Evolutionary conservation across 1,140 invertebrate species (phyloP), one percentile per base, ranked within the genome.

Genomic region (Nautilus pompilius): DNA sequence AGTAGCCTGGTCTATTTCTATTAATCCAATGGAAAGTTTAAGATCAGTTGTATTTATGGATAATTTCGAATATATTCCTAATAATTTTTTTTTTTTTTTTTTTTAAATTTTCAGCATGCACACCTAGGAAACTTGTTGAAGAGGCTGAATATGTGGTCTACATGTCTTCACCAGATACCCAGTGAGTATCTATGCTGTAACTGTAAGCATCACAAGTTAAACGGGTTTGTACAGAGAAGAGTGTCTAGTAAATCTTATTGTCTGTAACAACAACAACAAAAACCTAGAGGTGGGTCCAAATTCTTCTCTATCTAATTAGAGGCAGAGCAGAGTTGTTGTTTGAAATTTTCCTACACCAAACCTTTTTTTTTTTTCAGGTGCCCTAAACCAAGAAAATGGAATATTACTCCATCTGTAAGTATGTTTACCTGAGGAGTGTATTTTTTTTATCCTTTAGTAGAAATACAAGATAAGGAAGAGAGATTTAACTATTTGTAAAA

Each of bases 331-430:
- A 32, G 3, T 30, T 32, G 22, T 33, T 13, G 1, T 33, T 58
- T 22, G 1, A 41, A 28, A 20, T 5, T 58, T 36, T 54, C 56
- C 20, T n/a, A n/a, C n/a, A n/a, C 17, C 29, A 45, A 28, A 62
- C 3, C n/a, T 3, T 24, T 58, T 36, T 57, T 41, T 54, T 26
- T 32, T 54, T 68, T 58, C 60, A 71, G 70, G 15, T 46, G 62
- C 20, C 65, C 60, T 30, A 66, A 67, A 51, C 70, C 67, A 26
- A 69, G 65, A 58, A 62, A 66, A 54, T 71, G 70, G 70, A 69
- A 71, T 30, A 55, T 71, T 4, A 66, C 64, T 22, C 45, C 63
- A 24, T 60, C 63, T 29, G 69, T 70, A 64, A 70, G 63, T 48
- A 46, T 29, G 36, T 36, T n/a, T n/a, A n/a, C n/a, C n/a, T n/a